Evolutionary conservation across 2,888 invertebrate genomes (phyloP).

Genomic region (Oxytorus armatus): DNA sequence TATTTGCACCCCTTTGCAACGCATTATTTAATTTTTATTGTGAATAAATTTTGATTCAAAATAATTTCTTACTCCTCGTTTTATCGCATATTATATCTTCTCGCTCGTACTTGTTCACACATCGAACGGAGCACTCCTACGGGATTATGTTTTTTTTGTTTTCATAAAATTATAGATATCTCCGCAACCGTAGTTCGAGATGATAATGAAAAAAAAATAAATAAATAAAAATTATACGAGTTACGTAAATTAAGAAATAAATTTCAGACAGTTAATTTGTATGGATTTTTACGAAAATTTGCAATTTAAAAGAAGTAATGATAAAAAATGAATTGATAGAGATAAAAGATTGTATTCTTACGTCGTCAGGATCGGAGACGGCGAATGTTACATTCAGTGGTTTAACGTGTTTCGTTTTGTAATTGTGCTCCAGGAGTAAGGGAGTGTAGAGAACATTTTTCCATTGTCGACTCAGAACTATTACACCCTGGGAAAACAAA

Average conservation of each 20-base stretch:
- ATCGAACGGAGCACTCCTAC: constrained; percentile 71
- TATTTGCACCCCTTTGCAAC: constrained; percentile 64
- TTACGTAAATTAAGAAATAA: constrained; percentile 38
- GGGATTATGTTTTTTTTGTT: constrained; percentile 63
- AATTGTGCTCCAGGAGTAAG: constrained; percentile 94
- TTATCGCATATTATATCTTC: constrained; percentile 71
- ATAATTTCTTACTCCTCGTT: constrained; percentile 72
- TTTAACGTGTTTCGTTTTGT: constrained; percentile 92
- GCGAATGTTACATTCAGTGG: constrained; percentile 96
- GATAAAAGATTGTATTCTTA: constrained; percentile 79
- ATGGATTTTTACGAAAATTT: not conserved
- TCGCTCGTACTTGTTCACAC: constrained; percentile 71
- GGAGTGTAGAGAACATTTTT: constrained; percentile 98
- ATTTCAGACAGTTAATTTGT: not conserved
- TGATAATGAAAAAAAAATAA: constrained; percentile 42
- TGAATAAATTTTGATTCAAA: constrained; percentile 61
- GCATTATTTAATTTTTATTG: constrained; percentile 49
- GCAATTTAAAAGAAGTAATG: too few relatives aligned
- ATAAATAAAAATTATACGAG: constrained; percentile 43
- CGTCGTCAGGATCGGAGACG: constrained; percentile 93
- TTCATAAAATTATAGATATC: constrained; percentile 61
- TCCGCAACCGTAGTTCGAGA: constrained; percentile 48
- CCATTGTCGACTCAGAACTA: constrained; percentile 98
- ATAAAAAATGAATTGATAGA: too few relatives aligned
- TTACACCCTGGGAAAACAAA: constrained; percentile 90